A percentile compares a stretch with the other conserved stretches of the same genome.
These are phyloP conservation scores for Scaptomyza tumidula DNA, from an alignment of 2,888 invertebrate genomes.

Conservation along the genomic window DNA sequence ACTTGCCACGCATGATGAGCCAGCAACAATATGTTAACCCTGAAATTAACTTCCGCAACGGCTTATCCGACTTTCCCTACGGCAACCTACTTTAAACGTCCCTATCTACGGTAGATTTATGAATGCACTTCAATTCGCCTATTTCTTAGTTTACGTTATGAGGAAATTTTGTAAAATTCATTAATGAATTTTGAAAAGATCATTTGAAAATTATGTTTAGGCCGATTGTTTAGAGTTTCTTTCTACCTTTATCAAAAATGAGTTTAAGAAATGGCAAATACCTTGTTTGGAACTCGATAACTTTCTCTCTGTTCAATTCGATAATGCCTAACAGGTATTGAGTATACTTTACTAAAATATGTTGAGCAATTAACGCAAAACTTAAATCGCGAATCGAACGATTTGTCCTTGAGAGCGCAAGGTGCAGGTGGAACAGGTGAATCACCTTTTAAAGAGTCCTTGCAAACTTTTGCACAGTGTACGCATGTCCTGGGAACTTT, in stretches of 20 bases:
- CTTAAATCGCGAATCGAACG: background rate
- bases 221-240: too few relatives aligned
- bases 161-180: background rate
- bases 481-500: constrained; percentile 56
- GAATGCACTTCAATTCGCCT: constrained; percentile 17
- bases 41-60: constrained; percentile 54
- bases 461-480: constrained; percentile 34
- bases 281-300: too few relatives aligned
- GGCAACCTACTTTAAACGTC: constrained; percentile 10
- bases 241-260: background rate
- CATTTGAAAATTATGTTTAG: background rate
- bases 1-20: constrained; percentile 70
- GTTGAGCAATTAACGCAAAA: too few relatives aligned
- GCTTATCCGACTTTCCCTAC: background rate
- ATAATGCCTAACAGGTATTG: too few relatives aligned
- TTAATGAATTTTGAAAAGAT: background rate
- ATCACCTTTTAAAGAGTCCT: constrained; percentile 4
- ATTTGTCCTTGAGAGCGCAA: constrained; percentile 6
- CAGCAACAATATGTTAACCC: constrained; percentile 84
- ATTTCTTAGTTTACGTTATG: constrained; percentile 23
- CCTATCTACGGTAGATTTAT: background rate
- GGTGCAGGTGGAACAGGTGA: constrained; percentile 13
- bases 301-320: too few relatives aligned
- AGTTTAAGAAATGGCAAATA: too few relatives aligned
- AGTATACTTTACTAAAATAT: too few relatives aligned